Base-by-base conservation (phyloP, 2,888 invertebrate genomes). In the Pediacus dermestoides region DNA sequence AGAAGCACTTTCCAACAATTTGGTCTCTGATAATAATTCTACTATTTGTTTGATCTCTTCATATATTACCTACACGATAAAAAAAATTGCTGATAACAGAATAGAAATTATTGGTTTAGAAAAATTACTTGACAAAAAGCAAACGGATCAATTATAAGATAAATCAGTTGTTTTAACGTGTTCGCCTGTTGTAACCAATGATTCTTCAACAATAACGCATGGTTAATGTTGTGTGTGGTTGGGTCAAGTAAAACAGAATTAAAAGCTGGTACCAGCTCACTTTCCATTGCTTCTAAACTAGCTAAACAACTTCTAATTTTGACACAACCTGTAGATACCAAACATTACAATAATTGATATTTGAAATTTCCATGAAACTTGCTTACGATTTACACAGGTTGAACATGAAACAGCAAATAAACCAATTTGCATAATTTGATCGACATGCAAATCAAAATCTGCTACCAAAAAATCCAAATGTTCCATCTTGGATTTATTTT, bases 321-420 rank as follows among this genome's bases (percentile, higher is more conserved):
- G n/a, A 74, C 63, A 12, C 77, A 74, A 55, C 77, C 84, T 84
- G 12, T 53, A 14, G 68, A 44, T 33, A 37, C 7, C 22, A 9
- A 58, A 21, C 44, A 37, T n/a, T 31, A 30, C 10, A 25, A 33
- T 16, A 13, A 38, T 26, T 25, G 22, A 23, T 16, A 26, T 9
- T 30, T 36, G 33, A 46, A 36, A 30, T 31, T 37, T 32, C 31
- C 12, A 26, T 34, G 40, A 40, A 38, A 30, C 2, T 39, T 37
- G 66, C 68, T 64, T 58, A 74, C 74, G 63, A 46, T 64, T 64
- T 18, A 55, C 54, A 52, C 74, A 67, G 28, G 68, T 70, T 32
- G 76, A 75, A 50, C 75, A 76, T 2, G 82, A 78, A 27, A 82
- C 74, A n/a, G 84, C 81, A 66, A 83, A 85, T 31, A 78, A 71